Evolutionary conservation across 2,113 vertebrate species (phyloP), one percentile per base, ranked within the genome.

Genomic region (Delphinus delphis): DNA sequence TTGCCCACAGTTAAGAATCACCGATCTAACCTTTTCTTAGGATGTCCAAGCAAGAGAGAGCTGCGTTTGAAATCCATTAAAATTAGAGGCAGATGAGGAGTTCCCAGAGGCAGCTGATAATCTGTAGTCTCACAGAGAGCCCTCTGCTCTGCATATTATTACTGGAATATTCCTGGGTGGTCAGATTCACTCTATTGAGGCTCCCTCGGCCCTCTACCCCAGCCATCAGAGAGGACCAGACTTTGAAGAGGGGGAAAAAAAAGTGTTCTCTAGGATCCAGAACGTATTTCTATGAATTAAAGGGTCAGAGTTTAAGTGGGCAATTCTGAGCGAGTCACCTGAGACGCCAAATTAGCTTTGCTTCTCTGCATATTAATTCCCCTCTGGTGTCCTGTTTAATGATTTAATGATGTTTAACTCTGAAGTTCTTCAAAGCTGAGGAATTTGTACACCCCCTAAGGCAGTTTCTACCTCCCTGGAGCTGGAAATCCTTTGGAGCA

Each of bases 331-430:
- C 80, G 47, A 95, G 93, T 93, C 98, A 95, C 92, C 53, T 53
- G 82, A 97, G 93, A 92, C n/a, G 33, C 44, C 67, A 88, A 96
- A 96, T 96, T 93, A 97, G 63, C 96, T 96, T 93, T 96, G 95
- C 93, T 84, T 94, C 96, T 96, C 86, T 95, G 88, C 68, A 31
- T 91, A 74, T 91, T 83, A 83, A 83, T 79, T 92, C 92, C 89
- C 95, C 82, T 93, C 76, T 25, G 47, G 91, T 89, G 82, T 85
- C 68, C 95, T 92, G 62, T 95, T 95, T 89, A 95, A 97, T 94
- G 96, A 96, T 95, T 97, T 95, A 94, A 97, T 93, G 74, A 82
- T 93, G 89, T 94, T 95, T 93, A 83, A 92, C 74, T 94, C 95
- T 73, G 81, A 90, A 88, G 62, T 97, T 97, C 88, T 95, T 97